Base-by-base conservation (phyloP, 2,888 invertebrate genomes). In the Metacarcinus magister region DNA sequence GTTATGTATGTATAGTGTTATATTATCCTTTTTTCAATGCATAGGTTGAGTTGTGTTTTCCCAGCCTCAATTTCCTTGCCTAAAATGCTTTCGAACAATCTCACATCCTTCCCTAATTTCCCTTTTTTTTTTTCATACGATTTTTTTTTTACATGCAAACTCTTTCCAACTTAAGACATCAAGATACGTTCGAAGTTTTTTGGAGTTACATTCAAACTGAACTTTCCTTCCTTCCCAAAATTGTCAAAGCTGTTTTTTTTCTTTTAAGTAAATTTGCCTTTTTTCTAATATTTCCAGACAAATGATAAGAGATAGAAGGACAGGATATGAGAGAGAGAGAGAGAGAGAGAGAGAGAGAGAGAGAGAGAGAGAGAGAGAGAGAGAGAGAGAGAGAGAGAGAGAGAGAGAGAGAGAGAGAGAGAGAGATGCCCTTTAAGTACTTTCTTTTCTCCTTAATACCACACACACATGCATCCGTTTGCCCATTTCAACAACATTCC, bases 291-390 rank as follows among this genome's bases (percentile, higher is more conserved):
- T 39, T 39, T 39, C 39, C 39, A 39, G 39, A 39, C 39, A 39
- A 39, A 1, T 39, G 39, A 39, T 2, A n/a, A 91, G 44, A 91
- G 91, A 91, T 16, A 44, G 46, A n/a, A 92, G 28, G 28, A 54
- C 48, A 0, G 87, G n/a, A 23, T 23, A 75, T 75, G 87, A 28
- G 75, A 75, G n/a, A 28, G 75, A 75, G 75, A 28, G 28, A 28
- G 75, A 75, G 75, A 28, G 28, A 75, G 75, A 75, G 75, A 75
- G 75, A 28, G 75, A 82, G 75, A 28, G 75, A 82, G 67, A n/a
- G 67, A 67, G 67, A 67, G 67, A 48, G 48, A 48, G 48, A 48
- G 48, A 48, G 48, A 48, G 48, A 48, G 48, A 48, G 48, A 48
- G 48, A 48, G 48, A 48, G 48, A 48, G 48, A 48, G 48, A 48